phyloP scores from a whole-genome alignment of 2,797 vertebrate species.

The Eleutherodactylus coqui region DNA sequence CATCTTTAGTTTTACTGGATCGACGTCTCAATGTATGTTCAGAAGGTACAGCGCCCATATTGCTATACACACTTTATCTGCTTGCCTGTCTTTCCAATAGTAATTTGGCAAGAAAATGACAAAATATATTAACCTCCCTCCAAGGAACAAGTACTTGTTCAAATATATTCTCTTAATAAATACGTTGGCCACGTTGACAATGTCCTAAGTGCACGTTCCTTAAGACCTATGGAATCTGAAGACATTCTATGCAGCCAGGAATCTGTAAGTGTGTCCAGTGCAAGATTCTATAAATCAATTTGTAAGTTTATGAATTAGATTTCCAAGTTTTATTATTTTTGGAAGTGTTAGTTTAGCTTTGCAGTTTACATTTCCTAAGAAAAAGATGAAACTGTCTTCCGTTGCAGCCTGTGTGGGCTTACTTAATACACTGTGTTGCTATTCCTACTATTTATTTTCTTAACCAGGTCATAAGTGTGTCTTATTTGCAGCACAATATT shows the following conservation, averaged over 20 bases:
- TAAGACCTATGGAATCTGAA: constrained; percentile 14
- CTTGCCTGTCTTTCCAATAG: background rate
- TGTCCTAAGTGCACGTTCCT: background rate
- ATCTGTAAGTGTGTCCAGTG: constrained; percentile 1
- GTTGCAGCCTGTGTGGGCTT: constrained; percentile 54
- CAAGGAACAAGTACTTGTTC: background rate
- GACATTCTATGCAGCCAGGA: background rate
- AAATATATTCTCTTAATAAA: background rate
- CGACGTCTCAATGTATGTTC: too few species aligned
- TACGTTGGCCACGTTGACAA: constrained; percentile 1
- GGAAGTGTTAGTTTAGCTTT: constrained; percentile 51
- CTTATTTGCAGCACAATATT: constrained; percentile 55
- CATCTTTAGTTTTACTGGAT: too few species aligned
- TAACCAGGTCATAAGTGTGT: constrained; percentile 35
- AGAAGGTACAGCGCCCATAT: too few species aligned
- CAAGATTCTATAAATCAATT: constrained; percentile 34
- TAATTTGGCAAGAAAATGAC: background rate
- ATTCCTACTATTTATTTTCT: constrained; percentile 42
- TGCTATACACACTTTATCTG: background rate
- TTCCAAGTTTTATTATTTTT: constrained; percentile 52
- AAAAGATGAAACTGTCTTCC: constrained; percentile 50
- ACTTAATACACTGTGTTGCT: constrained; percentile 17
- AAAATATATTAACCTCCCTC: background rate
- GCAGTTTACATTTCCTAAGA: constrained; percentile 59
- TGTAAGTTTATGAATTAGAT: constrained; percentile 25